These are phyloP conservation scores for Rhinogobio ventralis DNA, from an alignment of 2,797 vertebrate genomes.

Conservation along the genomic window DNA sequence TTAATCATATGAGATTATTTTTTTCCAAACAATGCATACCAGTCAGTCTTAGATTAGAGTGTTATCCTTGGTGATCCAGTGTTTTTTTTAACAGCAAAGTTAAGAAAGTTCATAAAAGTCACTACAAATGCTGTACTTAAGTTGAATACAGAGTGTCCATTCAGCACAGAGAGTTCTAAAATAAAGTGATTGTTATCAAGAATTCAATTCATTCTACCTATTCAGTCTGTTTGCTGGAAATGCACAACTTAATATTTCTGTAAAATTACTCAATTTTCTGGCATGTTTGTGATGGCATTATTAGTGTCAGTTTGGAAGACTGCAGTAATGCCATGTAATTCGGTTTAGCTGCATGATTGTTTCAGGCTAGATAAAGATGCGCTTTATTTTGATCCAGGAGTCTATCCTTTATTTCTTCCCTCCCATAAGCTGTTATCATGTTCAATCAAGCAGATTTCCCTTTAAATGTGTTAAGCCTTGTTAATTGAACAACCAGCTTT, in stretches of 20 bases:
- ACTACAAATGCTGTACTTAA: background rate
- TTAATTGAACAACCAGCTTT: conserved; percentile 35
- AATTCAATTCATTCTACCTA: background rate
- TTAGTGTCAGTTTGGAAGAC: conserved; percentile 6
- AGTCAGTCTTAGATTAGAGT: background rate
- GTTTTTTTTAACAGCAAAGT: background rate
- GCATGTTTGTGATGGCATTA: background rate
- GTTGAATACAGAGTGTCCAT: background rate
- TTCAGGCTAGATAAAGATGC: conserved; percentile 10
- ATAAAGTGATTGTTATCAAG: background rate
- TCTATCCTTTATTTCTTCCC: conserved; percentile 17
- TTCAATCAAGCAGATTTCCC: conserved; percentile 21
- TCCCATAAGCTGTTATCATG: conserved; percentile 3
- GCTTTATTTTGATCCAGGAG: conserved; percentile 38
- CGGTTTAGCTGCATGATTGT: conserved; percentile 27
- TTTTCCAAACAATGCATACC: background rate
- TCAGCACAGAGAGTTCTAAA: background rate
- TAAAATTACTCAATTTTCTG: background rate
- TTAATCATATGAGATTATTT: background rate
- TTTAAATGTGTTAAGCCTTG: conserved; percentile 27
- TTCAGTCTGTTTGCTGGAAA: conserved; percentile 8
- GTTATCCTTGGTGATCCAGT: background rate
- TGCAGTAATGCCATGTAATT: conserved; percentile 11
- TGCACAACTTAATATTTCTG: background rate
- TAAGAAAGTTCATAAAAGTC: background rate